Evolutionary conservation across 2,797 vertebrate genomes (phyloP), one percentile per base, ranked within the genome.

Genomic region (Xiphophorus birchmanni): DNA sequence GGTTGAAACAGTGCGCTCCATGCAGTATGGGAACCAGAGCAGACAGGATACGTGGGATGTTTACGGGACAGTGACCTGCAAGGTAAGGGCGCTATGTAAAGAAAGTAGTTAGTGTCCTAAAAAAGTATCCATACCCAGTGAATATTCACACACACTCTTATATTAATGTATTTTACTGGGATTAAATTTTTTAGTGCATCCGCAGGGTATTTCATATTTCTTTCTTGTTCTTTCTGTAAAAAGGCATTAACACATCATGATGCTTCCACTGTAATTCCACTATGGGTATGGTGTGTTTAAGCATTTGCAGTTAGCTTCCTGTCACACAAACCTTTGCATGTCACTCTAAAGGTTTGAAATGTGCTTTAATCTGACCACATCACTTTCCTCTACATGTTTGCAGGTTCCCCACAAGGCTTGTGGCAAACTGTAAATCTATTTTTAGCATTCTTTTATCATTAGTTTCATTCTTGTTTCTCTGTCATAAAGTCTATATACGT

Each of bases 21-120:
- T 97, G 96, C 98, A 99, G 83, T 98, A 98, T 54, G 96, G 96
- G 84, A 96, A 96, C 88, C 95, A 72, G 13, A 96, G 95, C 81
- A 91, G 94, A 79, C 96, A 96, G 84, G 98, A 99, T 88, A 91
- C 93, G 3, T 99, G 97, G 98, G 98, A 98, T 78, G 97, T 99
- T 58, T 97, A 95, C 29, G 98, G 98, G 87, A 94, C 95, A 44
- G 97, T 99, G 47, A 96, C 95, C 79, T 99, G 97, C 94, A 99
- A 99, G 96, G 97, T 99, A 89, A 97, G 96, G 85, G 18, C 15
- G 48, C 15, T 40, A 5, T 73, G 45, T 60, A 42, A 81, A 2
- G 0, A 77, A 79, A 84, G 13, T 11, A 42, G 81, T 3, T 23
- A 0, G 12, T 17, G 1, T 29, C 65, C 35, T 67, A 8, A 21